Evolutionary conservation across 2,797 vertebrate species (phyloP), one percentile per base, ranked within the genome.

Genomic region (Sorex maritimensis): DNA sequence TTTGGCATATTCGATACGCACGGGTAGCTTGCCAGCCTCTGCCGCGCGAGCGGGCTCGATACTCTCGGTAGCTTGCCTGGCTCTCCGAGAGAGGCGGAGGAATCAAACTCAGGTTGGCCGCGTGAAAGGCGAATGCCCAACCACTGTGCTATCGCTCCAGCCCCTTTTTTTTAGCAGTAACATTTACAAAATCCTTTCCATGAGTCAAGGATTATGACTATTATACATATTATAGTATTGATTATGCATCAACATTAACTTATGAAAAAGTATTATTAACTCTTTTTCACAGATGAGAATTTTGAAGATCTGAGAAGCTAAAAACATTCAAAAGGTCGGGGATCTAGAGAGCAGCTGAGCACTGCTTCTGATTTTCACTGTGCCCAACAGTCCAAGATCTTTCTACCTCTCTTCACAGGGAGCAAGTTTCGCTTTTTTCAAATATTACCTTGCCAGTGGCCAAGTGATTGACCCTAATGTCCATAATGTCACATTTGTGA

Each of bases 211-310:
- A 79, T 82, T 88, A 88, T 5, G 4, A 86, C 77, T 55, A 80
- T 65, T 21, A 89, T 14, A 34, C 2, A 34, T 34, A 34, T 34
- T 34, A 2, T 34, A 34, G 34, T 34, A 2, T 34, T 34, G 34
- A 34, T 46, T 88, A 80, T 41, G 89, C 44, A 46, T 81, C 69
- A 94, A 86, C 88, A 80, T 68, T 52, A 65, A 5, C 24, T 93
- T 0, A 58, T 5, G 86, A 81, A 67, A 67, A 86, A 9, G 13
- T 84, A 78, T 82, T 68, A 67, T 80, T 65, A 88, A 81, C n/a
- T 28, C 15, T 30, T 79, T 84, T 93, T 44, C n/a, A 72, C 3
- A 72, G 79, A 86, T 67, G 26, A 88, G 52, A 80, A 81, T 67
- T 92, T 15, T 87, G 67, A 75, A 67, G 92, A 34, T 82, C 21